Evolutionary conservation across 2,888 invertebrate genomes (phyloP), one percentile per base, ranked within the genome.

Genomic region (Reticulitermes lucifugus): DNA sequence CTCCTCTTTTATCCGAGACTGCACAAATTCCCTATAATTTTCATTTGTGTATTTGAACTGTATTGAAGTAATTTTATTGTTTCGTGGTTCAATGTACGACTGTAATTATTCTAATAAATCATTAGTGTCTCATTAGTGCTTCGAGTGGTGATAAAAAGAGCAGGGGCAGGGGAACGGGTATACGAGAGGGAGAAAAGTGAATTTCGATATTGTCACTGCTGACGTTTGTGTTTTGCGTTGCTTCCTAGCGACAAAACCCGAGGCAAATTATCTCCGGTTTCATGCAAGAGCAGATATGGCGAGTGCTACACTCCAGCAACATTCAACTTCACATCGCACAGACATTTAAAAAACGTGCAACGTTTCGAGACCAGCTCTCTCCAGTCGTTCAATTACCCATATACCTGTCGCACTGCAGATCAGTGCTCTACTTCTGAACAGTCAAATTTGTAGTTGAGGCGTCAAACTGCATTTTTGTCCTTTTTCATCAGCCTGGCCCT

Each of bases 201-300:
- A 65, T 65, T 65, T 65, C 65, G 65, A 65, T 65, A 65, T 65
- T 65, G 65, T 65, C 65, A 65, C 65, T 65, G 65, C 65, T 65
- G 65, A 65, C 65, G 65, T 65, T 65, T 65, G 65, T 65, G 65
- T 65, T 65, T 65, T 65, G 65, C 65, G 65, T 2, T 65, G 65
- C 25, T 25, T 65, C 25, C 65, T 55, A 65, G 65, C 65, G 65
- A 65, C 65, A 65, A 65, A 65, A 65, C 65, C 65, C n/a, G 65
- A 9, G 65, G 65, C 65, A 65, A 65, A 65, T 65, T 65, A 65
- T 65, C 65, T 65, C 65, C 65, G 65, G 65, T 65, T 65, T 65
- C 65, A 65, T 65, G 65, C 65, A 9, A n/a, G 65, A 65, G 65
- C n/a, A n/a, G 65, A 65, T 65, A 65, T 12, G 4, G 65, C 12